A percentile compares a stretch with the other conserved stretches of the same genome.
Evolutionary conservation across 2,797 vertebrate genomes (phyloP).

Genomic region (Chrosomus eos): DNA sequence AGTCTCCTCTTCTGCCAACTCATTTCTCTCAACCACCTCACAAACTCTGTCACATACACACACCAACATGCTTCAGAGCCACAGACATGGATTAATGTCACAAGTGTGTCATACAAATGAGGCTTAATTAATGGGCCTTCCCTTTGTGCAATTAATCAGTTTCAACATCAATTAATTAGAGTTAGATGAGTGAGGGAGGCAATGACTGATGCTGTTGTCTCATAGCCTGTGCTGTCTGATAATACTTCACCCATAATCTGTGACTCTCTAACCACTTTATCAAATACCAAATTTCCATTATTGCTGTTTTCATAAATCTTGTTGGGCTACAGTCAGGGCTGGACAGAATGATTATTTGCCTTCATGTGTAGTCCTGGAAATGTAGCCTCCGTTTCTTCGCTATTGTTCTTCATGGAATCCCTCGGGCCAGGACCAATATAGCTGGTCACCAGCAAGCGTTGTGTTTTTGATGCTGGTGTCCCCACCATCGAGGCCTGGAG

Average conservation of each 20-base stretch:
- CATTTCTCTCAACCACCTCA: conserved; percentile 10
- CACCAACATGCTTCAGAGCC: conserved; percentile 24
- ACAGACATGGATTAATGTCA: conserved; percentile 61
- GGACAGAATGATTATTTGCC: not conserved
- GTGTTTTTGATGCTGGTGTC: not conserved
- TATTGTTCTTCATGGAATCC: conserved; percentile 9
- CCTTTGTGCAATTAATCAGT: conserved; percentile 66
- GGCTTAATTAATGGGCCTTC: conserved; percentile 66
- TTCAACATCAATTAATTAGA: conserved; percentile 67
- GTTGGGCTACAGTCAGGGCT: not conserved
- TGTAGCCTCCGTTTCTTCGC: not conserved
- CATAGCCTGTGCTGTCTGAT: conserved; percentile 18
- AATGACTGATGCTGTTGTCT: conserved; percentile 44
- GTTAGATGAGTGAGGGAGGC: conserved; percentile 25
- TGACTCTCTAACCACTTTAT: conserved; percentile 25
- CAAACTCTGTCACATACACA: conserved; percentile 3
- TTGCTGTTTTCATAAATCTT: conserved; percentile 30
- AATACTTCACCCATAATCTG: conserved; percentile 44
- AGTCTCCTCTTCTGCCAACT: conserved; percentile 10
- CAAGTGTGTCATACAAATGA: conserved; percentile 66
- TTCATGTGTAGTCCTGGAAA: not conserved
- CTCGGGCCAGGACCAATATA: not conserved
- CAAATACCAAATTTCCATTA: conserved; percentile 21
- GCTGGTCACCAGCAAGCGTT: not conserved
- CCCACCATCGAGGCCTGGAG: not conserved